phyloP scores from a whole-genome alignment of 2,113 vertebrate genomes.

The Pangasianodon hypophthalmus region DNA sequence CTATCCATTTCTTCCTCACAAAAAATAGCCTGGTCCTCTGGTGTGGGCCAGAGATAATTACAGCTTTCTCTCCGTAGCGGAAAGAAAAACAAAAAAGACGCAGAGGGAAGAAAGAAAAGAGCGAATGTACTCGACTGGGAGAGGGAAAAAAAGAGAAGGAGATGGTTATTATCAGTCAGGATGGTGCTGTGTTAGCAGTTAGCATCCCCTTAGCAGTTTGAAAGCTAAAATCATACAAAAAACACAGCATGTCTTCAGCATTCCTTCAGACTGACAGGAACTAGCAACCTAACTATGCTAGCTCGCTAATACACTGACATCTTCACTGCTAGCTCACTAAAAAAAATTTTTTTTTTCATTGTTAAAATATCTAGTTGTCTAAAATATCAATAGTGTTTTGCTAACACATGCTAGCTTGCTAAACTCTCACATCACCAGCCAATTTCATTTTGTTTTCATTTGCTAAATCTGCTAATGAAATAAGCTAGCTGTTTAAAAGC shows the following conservation, averaged over 20 bases:
- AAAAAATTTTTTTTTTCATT: background rate
- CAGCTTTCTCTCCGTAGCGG: conserved; percentile 68
- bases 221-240: conserved; percentile 2
- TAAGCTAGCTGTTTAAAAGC: background rate
- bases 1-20: conserved; percentile 44
- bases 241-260: too few relatives aligned
- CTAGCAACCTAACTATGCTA: background rate
- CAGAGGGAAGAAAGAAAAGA: background rate
- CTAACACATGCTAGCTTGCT: background rate
- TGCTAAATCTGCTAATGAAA: background rate
- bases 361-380: background rate
- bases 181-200: background rate
- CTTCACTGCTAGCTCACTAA: background rate
- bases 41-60: conserved; percentile 74
- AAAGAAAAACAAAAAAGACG: conserved; percentile 68
- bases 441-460: background rate
- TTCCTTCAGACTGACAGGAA: background rate
- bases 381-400: background rate
- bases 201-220: background rate
- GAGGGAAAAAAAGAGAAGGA: background rate
- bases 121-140: background rate
- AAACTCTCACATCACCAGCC: too few relatives aligned
- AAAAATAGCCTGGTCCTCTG: conserved; percentile 57
- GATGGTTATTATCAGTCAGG: background rate
- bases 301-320: background rate